Base-by-base conservation (phyloP, 2,113 vertebrate species). In the Oreochromis spilurus region DNA sequence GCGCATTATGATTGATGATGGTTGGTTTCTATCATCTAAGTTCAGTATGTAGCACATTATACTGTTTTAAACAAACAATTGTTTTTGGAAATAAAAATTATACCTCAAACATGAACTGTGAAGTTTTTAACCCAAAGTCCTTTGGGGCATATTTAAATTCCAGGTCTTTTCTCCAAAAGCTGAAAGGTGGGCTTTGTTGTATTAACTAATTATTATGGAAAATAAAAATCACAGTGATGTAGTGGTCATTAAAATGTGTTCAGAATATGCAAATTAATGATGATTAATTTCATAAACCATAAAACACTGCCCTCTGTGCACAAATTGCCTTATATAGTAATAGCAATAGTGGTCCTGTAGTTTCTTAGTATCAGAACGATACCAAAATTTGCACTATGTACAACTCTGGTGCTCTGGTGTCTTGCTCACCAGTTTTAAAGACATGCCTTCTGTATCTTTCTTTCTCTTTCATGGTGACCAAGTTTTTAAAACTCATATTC, bases 391-490 rank as follows among this genome's bases (percentile, higher is more conserved):
- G 54, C 54, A 26, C 24, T 8, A 0, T 57, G 54, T 29, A 29
- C 53, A 3, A 21, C 54, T 8, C 26, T 58, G 55, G 24, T 58
- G 26, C 26, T 58, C 55, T 5, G 14, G 55, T 31, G 57, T 31
- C 57, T 31, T 31, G 26, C 57, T 60, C 57, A 60, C 14, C 57
- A 60, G 8, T 60, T 60, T 31, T n/a, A 17, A 19, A 53, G 57
- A 60, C 17, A 7, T 31, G 0, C 26, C 5, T 0, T 60, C 26
- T 31, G 14, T 60, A 31, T 31, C 57, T 17, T 26, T 6, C 14
- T 31, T 9, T 31, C 57, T 31, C 57, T 4, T 60, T 60, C 26
- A 0, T 31, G 14, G 14, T 31, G 5, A 5, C 26, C 14, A 60
- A 60, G 57, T 31, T 60, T 60, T 60, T 17, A 58, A 60, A 60